These are phyloP conservation scores for Diorhabda elongata DNA, from an alignment of 1,140 invertebrate genomes.

Conservation along the genomic window DNA sequence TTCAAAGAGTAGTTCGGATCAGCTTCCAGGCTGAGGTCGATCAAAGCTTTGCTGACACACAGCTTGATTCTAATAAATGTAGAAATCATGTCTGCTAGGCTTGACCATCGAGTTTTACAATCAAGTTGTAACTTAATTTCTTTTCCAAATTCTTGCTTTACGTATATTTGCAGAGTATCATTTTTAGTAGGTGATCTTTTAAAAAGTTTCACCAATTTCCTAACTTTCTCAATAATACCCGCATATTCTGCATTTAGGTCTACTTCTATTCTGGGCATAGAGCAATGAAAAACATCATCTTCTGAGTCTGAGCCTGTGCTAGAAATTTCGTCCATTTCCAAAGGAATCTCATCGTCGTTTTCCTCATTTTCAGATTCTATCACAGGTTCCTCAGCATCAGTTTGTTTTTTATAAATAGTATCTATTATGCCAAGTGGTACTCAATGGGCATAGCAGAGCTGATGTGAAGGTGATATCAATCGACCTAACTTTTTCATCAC, in stretches of 20 bases:
- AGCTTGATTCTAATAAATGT: conserved; percentile 17
- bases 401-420: conserved; percentile 20
- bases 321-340: conserved; percentile 7
- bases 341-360: conserved; percentile 15
- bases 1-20: conserved; percentile 19
- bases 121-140: conserved; percentile 12
- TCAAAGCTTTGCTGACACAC: conserved; percentile 20
- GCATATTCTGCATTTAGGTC: conserved; percentile 17
- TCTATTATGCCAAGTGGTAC: conserved; percentile 19
- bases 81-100: conserved; percentile 15
- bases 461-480: not conserved
- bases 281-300: conserved; percentile 13
- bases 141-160: conserved; percentile 20
- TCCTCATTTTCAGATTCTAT: conserved; percentile 16
- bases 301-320: conserved; percentile 10
- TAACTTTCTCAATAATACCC: conserved; percentile 19
- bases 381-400: conserved; percentile 14
- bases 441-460: conserved; percentile 18
- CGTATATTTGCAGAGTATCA: conserved; percentile 17
- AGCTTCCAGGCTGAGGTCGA: conserved; percentile 14
- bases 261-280: conserved; percentile 17
- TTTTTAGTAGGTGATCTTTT: conserved; percentile 13
- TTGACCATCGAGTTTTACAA: conserved; percentile 17
- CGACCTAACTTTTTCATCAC: not conserved
- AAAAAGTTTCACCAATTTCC: conserved; percentile 11